Percentiles rank a stretch among this genome's conserved stretches.
Evolutionary conservation across 2,113 vertebrate species (phyloP).

Genomic region (Scytalopus superciliaris): DNA sequence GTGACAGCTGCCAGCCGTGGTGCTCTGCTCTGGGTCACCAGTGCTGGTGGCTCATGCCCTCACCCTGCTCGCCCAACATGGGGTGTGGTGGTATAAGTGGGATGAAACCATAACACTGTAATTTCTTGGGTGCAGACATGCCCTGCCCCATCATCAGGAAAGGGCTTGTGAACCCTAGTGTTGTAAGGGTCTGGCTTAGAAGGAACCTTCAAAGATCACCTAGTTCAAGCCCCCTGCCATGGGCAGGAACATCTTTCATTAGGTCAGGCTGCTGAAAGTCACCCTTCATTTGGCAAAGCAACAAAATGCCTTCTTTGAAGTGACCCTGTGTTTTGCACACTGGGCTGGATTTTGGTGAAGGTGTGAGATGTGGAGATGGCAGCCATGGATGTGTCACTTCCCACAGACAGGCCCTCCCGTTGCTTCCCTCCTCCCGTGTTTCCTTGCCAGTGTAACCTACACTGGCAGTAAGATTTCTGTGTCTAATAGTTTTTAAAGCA

Average conservation of each 20-base stretch:
- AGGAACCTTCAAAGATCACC: background rate
- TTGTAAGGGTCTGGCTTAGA: background rate
- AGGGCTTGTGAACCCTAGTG: background rate
- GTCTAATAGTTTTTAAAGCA: background rate
- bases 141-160: background rate
- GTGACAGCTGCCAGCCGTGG: fast-evolving
- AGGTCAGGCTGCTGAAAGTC: background rate
- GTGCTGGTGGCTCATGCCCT: fast-evolving
- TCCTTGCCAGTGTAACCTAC: background rate
- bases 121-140: background rate
- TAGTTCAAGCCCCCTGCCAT: background rate
- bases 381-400: background rate
- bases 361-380: background rate
- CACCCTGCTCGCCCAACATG: background rate
- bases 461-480: background rate
- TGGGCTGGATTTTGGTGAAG: background rate
- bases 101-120: background rate
- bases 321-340: background rate
- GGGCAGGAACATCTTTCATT: background rate
- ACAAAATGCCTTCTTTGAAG: background rate
- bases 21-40: background rate
- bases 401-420: background rate
- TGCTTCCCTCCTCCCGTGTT: background rate
- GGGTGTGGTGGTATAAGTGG: background rate
- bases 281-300: background rate